phyloP scores from a whole-genome alignment of 2,797 vertebrate species.

The Gymnoscopelus microlampas region DNA sequence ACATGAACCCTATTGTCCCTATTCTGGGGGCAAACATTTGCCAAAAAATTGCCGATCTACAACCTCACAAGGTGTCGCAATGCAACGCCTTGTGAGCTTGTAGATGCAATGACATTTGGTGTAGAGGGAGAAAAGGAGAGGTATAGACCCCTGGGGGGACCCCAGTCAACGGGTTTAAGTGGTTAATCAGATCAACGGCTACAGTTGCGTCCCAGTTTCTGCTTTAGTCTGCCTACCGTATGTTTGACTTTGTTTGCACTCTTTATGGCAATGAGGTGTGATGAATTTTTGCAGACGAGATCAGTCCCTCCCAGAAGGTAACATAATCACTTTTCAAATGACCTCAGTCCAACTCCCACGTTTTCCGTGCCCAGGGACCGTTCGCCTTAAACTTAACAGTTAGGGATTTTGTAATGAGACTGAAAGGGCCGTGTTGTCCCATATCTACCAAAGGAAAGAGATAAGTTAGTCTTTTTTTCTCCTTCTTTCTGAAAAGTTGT shows the following conservation, averaged over 20 bases:
- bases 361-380: not conserved
- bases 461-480: constrained; percentile 9
- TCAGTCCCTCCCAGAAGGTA: not conserved
- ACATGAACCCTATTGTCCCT: too few relatives aligned
- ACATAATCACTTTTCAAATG: not conserved
- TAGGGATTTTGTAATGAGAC: constrained; percentile 32
- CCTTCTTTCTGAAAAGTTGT: constrained; percentile 21
- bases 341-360: not conserved
- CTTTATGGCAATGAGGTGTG: not conserved
- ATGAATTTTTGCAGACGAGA: not conserved
- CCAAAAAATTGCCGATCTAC: too few relatives aligned
- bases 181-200: not conserved
- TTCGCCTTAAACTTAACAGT: constrained; percentile 43
- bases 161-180: too few relatives aligned
- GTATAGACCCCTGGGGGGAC: too few relatives aligned
- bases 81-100: too few relatives aligned
- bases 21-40: not conserved
- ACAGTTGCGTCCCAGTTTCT: not conserved
- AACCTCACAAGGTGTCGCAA: too few relatives aligned
- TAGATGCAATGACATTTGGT: too few relatives aligned
- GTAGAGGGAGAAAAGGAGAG: too few relatives aligned
- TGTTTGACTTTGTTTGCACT: not conserved
- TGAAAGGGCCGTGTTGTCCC: not conserved
- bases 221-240: not conserved
- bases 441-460: constrained; percentile 62